phyloP scores from a whole-genome alignment of 2,113 vertebrate genomes.

The Kryptolebias marmoratus region DNA sequence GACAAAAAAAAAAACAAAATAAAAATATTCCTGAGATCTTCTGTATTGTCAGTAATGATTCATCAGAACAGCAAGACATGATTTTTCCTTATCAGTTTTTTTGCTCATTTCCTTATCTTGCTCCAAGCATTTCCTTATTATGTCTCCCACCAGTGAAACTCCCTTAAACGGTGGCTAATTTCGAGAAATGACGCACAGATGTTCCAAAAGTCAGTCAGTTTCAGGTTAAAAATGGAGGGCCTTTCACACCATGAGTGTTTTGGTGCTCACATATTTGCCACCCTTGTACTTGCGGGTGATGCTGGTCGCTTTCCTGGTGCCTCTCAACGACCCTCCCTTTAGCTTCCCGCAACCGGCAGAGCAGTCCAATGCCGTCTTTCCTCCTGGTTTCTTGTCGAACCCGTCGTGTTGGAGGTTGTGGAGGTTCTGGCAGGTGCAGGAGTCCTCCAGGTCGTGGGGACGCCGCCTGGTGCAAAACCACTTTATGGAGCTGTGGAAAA shows the following conservation, averaged over 20 bases:
- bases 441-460: accelerated
- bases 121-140: not conserved
- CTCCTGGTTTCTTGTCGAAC: not conserved
- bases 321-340: conserved; percentile 30
- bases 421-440: conserved; percentile 25
- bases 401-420: conserved; percentile 5
- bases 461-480: conserved; percentile 49
- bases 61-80: conserved; percentile 10
- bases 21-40: not conserved
- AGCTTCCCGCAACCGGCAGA: not conserved
- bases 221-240: not conserved
- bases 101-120: conserved; percentile 18
- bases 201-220: not conserved
- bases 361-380: not conserved
- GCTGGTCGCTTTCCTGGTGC: conserved; percentile 37
- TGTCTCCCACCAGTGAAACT: not conserved
- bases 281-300: conserved; percentile 15
- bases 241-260: conserved; percentile 46
- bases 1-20: conserved; percentile 3
- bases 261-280: conserved; percentile 23
- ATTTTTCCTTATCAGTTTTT: conserved; percentile 15
- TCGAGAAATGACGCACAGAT: not conserved
- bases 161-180: not conserved
- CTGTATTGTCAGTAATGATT: conserved; percentile 12
- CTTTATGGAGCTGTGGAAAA: conserved; percentile 83